A percentile compares a stretch with the other conserved stretches of the same genome.
These are phyloP conservation scores for Trachelus stipa DNA, from an alignment of 2,888 invertebrate species.

Conservation along the genomic window DNA sequence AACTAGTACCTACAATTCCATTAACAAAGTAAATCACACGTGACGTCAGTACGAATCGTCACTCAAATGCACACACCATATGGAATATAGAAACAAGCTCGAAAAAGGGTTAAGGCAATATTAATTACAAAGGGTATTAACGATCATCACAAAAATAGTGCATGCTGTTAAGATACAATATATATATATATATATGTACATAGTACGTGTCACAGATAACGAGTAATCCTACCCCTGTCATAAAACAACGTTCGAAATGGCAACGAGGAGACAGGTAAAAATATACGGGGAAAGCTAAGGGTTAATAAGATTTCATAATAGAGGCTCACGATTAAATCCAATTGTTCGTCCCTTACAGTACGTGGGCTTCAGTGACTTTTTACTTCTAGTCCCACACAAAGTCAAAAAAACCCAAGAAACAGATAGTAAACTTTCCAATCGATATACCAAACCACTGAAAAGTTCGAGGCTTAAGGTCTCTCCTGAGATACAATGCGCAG, in stretches of 20 bases:
- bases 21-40: slow-evolving; percentile 46
- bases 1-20: slow-evolving; percentile 80
- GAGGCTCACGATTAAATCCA: not conserved
- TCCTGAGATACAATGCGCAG: not conserved
- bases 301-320: not conserved
- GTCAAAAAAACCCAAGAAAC: not conserved
- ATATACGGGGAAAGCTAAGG: not conserved
- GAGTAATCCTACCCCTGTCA: not conserved
- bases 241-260: not conserved
- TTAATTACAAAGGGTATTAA: not conserved
- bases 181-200: too few relatives aligned
- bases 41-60: not conserved
- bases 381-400: not conserved
- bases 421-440: not conserved
- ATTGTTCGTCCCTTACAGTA: not conserved
- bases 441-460: not conserved
- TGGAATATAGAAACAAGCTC: not conserved
- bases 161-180: not conserved
- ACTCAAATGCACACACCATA: not conserved
- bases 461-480: not conserved
- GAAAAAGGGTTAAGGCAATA: not conserved
- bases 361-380: not conserved
- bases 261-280: not conserved
- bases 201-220: too few relatives aligned
- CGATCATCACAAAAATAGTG: not conserved